Evolutionary conservation across 2,888 invertebrate species (phyloP), one percentile per base, ranked within the genome.

Genomic region (Acholoe squamosa): DNA sequence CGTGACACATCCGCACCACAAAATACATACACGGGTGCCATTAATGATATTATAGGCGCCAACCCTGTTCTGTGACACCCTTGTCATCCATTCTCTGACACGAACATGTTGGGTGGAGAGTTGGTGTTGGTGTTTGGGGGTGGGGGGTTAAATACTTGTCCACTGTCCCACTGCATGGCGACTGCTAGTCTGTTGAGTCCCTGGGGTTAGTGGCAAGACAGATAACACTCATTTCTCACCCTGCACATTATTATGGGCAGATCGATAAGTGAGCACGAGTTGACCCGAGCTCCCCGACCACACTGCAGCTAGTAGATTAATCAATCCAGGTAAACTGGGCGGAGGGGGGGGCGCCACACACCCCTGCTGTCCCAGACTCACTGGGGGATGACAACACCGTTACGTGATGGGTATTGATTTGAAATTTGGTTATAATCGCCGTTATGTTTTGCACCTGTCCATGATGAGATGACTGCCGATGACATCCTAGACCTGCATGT

Each of bases 331-430:
- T 61, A 61, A 3, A 43, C 61, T n/a, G 61, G 61, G 61, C 12
- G 19, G 61, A 19, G 54, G 54, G 54, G 54, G 54, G 19, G 54
- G 54, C 19, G 54, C 10, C 54, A 19, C 22, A 61, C 61, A 61
- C 61, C 43, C 43, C 43, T 43, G 5, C 43, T 43, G 43, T 43
- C 43, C 43, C 43, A 43, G 5, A 10, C 5, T 10, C 22, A n/a
- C 22, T n/a, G 61, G 61, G 61, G 22, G 61, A 19, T 19, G 14
- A 7, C 61, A 61, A 19, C 43, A 43, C 61, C 61, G 61, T 61
- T 19, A 61, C 61, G 61, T n/a, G 61, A 61, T n/a, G 61, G 61
- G 61, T 61, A 61, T 61, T 61, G 61, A 61, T 61, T 61, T 61
- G 1, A 3, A n/a, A n/a, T n/a, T 61, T 61, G 61, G 61, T 3